Conservation (phyloP, 2,888 invertebrate species). For the Chrysodeixis includens region DNA sequence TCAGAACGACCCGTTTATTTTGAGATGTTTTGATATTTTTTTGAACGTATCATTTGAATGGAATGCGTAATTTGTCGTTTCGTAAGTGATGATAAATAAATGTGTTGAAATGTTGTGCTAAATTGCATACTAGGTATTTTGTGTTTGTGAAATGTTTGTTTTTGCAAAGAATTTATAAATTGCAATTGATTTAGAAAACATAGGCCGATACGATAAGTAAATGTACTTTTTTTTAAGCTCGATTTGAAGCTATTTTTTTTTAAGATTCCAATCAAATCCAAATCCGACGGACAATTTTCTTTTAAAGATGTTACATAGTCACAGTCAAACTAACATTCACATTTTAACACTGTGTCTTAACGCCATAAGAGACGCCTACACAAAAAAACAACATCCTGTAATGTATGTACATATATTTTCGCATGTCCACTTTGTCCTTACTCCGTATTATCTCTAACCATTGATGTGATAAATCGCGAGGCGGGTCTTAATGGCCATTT, state of each 20-base stretch:
- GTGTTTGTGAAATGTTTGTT: too few species aligned
- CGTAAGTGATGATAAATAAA: too few species aligned
- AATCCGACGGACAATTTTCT: background rate
- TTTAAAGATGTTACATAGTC: background rate
- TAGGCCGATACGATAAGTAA: too few species aligned
- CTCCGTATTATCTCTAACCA: constrained; percentile 57
- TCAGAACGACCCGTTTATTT: constrained; percentile 59
- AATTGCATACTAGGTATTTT: too few species aligned
- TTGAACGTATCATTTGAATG: constrained; percentile 13
- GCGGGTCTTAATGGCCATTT: constrained; percentile 69
- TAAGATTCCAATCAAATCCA: too few species aligned
- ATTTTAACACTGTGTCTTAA: too few species aligned
- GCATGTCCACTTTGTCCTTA: constrained; percentile 31
- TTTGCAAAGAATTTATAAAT: too few species aligned
- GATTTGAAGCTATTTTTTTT: too few species aligned
- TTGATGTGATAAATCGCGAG: constrained; percentile 70
- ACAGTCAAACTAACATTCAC: background rate
- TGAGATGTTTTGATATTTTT: constrained; percentile 57
- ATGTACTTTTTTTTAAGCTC: too few species aligned
- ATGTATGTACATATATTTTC: constrained; percentile 11
- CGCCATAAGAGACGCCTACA: background rate
- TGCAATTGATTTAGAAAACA: too few species aligned
- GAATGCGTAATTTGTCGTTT: constrained; percentile 21
- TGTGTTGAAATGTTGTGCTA: too few species aligned
- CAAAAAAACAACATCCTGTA: background rate